phyloP scores from a whole-genome alignment of 1,140 invertebrate species.

The Pseudomyrmex sp. region DNA sequence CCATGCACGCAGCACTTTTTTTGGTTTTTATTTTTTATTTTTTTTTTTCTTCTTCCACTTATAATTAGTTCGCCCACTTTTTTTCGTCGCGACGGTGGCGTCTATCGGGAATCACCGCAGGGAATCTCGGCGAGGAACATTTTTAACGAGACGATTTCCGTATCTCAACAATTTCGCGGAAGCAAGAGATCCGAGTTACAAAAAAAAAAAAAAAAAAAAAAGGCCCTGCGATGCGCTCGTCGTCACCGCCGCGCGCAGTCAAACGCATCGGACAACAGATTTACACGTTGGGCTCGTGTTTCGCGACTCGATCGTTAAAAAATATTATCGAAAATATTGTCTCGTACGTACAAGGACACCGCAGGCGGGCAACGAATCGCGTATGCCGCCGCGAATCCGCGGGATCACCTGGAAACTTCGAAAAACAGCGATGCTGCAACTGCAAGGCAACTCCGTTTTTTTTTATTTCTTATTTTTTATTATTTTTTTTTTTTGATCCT shows the following conservation, averaged over 20 bases:
- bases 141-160: background rate
- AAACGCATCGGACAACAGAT: conserved; percentile 69
- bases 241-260: conserved; percentile 63
- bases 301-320: conserved; percentile 73
- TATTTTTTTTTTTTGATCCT: background rate
- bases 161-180: conserved; percentile 22
- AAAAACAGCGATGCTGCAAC: background rate
- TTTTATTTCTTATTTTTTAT: background rate
- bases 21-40: conserved; percentile 8
- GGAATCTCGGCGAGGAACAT: conserved; percentile 16
- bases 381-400: conserved; percentile 36
- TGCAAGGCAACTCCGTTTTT: no score
- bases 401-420: conserved; percentile 27
- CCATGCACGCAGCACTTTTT: conserved; percentile 50
- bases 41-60: background rate
- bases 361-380: conserved; percentile 60
- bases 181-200: conserved; percentile 17
- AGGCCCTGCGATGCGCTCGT: conserved; percentile 15
- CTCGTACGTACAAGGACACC: conserved; percentile 72
- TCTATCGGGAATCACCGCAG: background rate
- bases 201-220: background rate
- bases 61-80: conserved; percentile 51
- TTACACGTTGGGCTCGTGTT: conserved; percentile 72
- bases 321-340: conserved; percentile 77
- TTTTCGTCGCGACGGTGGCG: conserved; percentile 40